Base-by-base conservation (phyloP, 2,797 vertebrate genomes). In the Phyllotis vaccarum region DNA sequence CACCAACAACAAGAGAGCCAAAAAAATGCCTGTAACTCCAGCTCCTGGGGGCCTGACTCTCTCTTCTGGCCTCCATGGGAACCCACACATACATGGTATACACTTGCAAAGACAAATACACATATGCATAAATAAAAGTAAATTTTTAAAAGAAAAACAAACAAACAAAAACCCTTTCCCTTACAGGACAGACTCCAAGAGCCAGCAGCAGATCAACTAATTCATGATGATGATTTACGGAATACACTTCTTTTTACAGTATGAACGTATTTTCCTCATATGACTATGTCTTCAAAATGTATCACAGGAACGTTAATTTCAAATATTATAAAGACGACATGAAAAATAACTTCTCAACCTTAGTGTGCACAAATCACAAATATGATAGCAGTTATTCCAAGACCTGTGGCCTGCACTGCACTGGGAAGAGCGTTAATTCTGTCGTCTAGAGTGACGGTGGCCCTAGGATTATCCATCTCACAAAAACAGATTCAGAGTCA, bases 211-310 rank as follows among this genome's bases (percentile, higher is more conserved):
- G 89, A 66, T 80, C 70, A 90, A 72, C 31, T 86, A 85, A 93
- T n/a, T n/a, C 37, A 43, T 34, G 58, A 83, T 91, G 22, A 89
- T 24, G n/a, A 72, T 6, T 14, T 64, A 49, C 74, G 13, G 22
- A 91, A 78, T 2, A 24, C 24, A 37, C 43, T 37, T 88, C 52
- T 79, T 40, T 40, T 62, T 49, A 94, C 24, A 72, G 49, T 13
- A 29, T 17, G 37, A 79, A 40, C 0, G 16, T 11, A 27, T 16
- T 89, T 82, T 92, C 76, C 78, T 37, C 19, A 64, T 86, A 68
- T n/a, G 91, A 80, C 13, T 4, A 95, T 62, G 13, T 78, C 93
- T 2, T 46, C 62, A 19, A 96, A 94, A 90, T 83, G 58, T 62
- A 79, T 29, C 34, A 66, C 56, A 80, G 82, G 6, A 16, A 92